Conservation (phyloP, 2,113 vertebrate genomes). For the Aviceda subcristata region DNA sequence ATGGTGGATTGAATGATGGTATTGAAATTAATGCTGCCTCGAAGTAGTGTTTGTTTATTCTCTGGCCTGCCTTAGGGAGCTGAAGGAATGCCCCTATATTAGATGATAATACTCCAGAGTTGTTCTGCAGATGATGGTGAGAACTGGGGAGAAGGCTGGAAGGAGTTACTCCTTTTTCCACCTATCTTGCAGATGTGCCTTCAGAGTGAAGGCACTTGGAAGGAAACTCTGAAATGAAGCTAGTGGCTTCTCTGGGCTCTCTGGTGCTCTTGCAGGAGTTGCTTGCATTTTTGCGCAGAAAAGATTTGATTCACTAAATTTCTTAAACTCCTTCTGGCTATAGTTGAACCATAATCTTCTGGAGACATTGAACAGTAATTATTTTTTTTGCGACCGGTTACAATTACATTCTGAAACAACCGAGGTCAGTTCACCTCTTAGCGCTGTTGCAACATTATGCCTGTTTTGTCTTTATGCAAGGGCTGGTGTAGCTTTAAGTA, state of each 20-base stretch:
- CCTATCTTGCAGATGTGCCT: not conserved
- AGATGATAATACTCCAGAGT: not conserved
- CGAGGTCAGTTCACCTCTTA: accelerated
- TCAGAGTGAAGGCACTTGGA: not conserved
- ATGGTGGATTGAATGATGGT: not conserved
- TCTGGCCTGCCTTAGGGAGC: not conserved
- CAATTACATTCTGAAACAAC: not conserved
- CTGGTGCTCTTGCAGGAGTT: not conserved
- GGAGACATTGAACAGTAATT: not conserved
- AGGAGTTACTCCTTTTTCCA: not conserved
- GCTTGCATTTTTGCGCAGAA: not conserved
- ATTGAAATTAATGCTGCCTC: not conserved
- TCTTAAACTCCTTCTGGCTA: not conserved
- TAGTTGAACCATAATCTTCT: not conserved
- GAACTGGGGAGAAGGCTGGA: not conserved
- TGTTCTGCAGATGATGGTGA: not conserved
- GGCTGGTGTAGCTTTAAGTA: not conserved
- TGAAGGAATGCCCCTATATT: not conserved
- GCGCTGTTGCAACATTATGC: not conserved
- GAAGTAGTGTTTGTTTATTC: not conserved
- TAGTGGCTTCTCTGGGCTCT: not conserved
- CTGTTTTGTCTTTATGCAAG: not conserved
- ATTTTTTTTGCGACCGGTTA: not conserved
- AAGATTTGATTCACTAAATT: not conserved
- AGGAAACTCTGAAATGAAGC: not conserved